phyloP scores from a whole-genome alignment of 2,888 invertebrate genomes.

The Eretmocerus hayati region DNA sequence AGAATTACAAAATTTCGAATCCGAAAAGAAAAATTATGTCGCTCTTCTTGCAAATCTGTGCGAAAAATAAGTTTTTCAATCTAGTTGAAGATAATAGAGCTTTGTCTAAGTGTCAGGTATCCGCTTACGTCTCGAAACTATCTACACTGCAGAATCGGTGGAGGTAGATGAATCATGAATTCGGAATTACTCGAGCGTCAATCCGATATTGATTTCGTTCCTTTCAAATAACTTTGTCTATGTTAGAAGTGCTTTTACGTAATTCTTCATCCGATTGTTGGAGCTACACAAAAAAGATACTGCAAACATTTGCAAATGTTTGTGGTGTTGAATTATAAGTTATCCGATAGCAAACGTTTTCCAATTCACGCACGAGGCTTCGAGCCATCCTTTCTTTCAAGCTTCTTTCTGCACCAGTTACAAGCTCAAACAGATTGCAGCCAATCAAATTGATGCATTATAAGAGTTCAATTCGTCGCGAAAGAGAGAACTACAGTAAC shows the following conservation, averaged over 20 bases:
- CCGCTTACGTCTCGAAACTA: no score
- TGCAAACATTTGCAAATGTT: neutral
- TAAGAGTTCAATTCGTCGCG: conserved; percentile 6
- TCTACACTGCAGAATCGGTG: no score
- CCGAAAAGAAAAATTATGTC: no score
- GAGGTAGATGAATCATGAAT: conserved; percentile 21
- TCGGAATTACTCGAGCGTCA: conserved; percentile 19
- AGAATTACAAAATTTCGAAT: no score
- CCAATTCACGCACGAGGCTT: neutral
- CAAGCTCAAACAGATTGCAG: neutral
- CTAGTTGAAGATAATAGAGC: no score
- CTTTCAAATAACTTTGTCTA: conserved; percentile 2
- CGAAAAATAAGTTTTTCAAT: no score
- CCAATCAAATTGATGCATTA: conserved; percentile 5
- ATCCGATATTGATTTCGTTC: conserved; percentile 16
- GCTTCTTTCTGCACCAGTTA: neutral
- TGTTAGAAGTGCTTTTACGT: conserved; percentile 7
- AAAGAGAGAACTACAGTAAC: neutral
- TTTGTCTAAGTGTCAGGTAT: no score
- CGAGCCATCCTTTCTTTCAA: neutral
- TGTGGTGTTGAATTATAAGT: no score
- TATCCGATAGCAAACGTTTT: neutral
- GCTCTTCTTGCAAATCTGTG: no score
- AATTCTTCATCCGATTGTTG: conserved; percentile 12
- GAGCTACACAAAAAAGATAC: neutral